A percentile compares a stretch with the other conserved stretches of the same genome.
Evolutionary conservation across 2,888 invertebrate species (phyloP).

Genomic region (Trichopoda pennipes): DNA sequence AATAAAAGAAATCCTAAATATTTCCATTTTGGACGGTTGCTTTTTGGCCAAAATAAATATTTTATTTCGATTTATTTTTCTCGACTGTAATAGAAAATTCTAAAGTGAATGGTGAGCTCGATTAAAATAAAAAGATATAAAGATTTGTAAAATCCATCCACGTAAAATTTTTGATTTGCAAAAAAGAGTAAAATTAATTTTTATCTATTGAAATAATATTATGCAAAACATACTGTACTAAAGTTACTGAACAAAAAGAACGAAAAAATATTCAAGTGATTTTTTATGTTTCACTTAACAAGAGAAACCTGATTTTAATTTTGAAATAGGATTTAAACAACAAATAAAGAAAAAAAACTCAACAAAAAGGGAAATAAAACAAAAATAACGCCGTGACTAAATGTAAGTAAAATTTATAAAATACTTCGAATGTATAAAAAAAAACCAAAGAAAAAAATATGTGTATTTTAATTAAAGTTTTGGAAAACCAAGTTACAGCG

Average conservation of each 20-base stretch:
- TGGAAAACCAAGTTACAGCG: constrained; percentile 57
- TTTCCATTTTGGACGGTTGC: constrained; percentile 19
- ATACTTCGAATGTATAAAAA: constrained; percentile 13
- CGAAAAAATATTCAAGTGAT: constrained; percentile 40
- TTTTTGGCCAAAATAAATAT: constrained; percentile 7
- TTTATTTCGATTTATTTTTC: background rate
- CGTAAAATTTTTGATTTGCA: constrained; percentile 41
- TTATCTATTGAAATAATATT: constrained; percentile 54
- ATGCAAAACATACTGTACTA: constrained; percentile 67
- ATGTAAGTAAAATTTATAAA: constrained; percentile 57
- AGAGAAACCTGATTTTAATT: constrained; percentile 55
- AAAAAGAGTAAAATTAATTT: constrained; percentile 15
- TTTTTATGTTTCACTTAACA: constrained; percentile 40
- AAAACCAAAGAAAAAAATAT: constrained; percentile 13
- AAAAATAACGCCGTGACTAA: constrained; percentile 26
- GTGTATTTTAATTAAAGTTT: constrained; percentile 60
- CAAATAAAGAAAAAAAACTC: constrained; percentile 14
- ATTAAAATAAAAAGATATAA: constrained; percentile 8
- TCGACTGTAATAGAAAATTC: constrained; percentile 18
- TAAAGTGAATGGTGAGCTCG: constrained; percentile 47
- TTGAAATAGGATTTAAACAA: constrained; percentile 45
- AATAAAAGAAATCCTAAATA: constrained; percentile 21
- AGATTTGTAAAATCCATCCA: constrained; percentile 46
- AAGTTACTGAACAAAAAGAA: constrained; percentile 57
- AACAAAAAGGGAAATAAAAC: constrained; percentile 15